Evolutionary conservation across 1,140 invertebrate genomes (phyloP).

Genomic region (Apis mellifera): Amel_HAv3.1 CM009931.2:22154501-22155000

Average conservation of each 20-base stretch:
- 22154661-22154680: background rate
- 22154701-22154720: constrained; percentile 53
- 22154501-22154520: constrained; percentile 21
- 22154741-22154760: constrained; percentile 56
- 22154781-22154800: constrained; percentile 62
- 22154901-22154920: constrained; percentile 27
- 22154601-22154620: background rate
- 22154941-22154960: no score
- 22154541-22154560: background rate
- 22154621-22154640: background rate
- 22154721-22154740: constrained; percentile 19
- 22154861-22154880: constrained; percentile 51
- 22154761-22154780: constrained; percentile 53
- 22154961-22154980: no score
- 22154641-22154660: background rate
- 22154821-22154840: constrained; percentile 37
- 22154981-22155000: background rate
- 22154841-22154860: constrained; percentile 25
- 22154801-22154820: constrained; percentile 59
- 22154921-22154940: background rate
- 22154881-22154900: constrained; percentile 36
- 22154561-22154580: no score
- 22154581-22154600: no score
- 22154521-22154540: background rate
- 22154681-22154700: constrained; percentile 35